A percentile compares a stretch with the other conserved stretches of the same genome.
Evolutionary conservation across 2,113 vertebrate genomes (phyloP).

Genomic region (Tetrao urogallus): DNA sequence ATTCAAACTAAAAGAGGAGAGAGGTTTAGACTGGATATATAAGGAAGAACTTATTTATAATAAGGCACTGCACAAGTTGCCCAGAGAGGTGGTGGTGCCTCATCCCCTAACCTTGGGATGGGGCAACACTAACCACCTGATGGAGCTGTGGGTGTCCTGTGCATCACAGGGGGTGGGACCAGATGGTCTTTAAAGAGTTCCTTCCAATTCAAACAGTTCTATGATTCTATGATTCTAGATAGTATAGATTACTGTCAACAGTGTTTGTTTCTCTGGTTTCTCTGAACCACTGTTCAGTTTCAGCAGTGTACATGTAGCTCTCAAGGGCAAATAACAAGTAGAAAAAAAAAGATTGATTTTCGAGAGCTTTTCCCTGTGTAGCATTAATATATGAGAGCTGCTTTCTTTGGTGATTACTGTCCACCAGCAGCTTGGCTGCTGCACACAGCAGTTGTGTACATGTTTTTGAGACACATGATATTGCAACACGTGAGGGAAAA

Average conservation of each 20-base stretch:
- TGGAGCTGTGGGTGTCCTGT: no score
- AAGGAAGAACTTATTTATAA: no score
- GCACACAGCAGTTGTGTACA: not conserved
- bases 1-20: no score
- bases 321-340: not conserved
- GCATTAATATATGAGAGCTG: accelerated
- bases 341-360: not conserved
- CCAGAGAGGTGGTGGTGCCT: no score
- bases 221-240: no score
- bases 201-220: no score
- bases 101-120: no score
- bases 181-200: no score
- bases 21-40: no score
- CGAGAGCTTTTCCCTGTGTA: not conserved
- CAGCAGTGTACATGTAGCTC: not conserved
- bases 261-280: not conserved
- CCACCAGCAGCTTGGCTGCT: not conserved
- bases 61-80: no score
- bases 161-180: no score
- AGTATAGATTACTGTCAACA: not conserved
- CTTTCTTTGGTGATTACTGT: not conserved
- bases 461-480: not conserved
- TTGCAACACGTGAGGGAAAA: not conserved
- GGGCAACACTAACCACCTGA: no score
- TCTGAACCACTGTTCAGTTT: not conserved